These are phyloP conservation scores for Stenotaenia linearis DNA, from an alignment of 2,888 invertebrate species.

Conservation along the genomic window DNA sequence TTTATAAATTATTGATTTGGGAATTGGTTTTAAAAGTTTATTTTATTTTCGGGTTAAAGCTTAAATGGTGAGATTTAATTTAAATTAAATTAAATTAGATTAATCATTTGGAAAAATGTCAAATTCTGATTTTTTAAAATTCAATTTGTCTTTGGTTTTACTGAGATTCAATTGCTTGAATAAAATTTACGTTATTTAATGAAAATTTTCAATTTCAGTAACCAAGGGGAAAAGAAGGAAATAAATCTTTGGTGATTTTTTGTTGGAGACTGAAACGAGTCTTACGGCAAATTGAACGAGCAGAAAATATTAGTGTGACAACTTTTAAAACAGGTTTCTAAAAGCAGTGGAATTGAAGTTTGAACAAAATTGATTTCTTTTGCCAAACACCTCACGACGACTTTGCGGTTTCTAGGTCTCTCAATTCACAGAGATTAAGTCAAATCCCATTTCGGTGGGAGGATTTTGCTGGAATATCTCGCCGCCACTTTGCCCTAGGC, in stretches of 20 bases:
- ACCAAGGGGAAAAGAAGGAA: background rate
- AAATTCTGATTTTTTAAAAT: too few relatives aligned
- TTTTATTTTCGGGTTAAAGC: background rate
- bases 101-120: too few relatives aligned
- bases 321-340: constrained; percentile 5
- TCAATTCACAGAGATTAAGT: constrained; percentile 24
- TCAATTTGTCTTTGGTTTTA: too few relatives aligned
- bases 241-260: background rate
- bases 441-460: constrained; percentile 23
- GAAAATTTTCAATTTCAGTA: too few relatives aligned
- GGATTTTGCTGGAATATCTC: constrained; percentile 26
- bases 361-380: constrained; percentile 24
- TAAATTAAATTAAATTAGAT: too few relatives aligned
- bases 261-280: background rate
- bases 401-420: constrained; percentile 19
- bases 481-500: constrained; percentile 23
- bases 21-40: background rate
- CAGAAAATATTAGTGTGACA: background rate
- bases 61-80: too few relatives aligned
- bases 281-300: background rate
- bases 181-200: too few relatives aligned
- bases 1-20: background rate
- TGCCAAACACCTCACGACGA: background rate
- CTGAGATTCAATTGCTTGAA: too few relatives aligned
- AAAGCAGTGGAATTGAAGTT: constrained; percentile 7